phyloP scores from a whole-genome alignment of 2,888 invertebrate species.

The Orchestes rusci region DNA sequence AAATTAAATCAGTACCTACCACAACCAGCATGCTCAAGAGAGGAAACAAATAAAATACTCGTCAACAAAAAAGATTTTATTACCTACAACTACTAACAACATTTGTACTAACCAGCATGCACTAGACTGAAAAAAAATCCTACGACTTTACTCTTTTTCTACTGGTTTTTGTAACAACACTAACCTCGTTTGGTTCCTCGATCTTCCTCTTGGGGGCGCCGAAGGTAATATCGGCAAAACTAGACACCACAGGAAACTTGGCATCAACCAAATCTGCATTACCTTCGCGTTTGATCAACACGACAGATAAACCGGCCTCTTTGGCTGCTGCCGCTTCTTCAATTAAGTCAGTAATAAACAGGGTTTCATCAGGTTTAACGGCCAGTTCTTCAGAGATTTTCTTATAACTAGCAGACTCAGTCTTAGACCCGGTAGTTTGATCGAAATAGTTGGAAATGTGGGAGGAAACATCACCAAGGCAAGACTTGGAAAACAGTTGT shows the following conservation, averaged over 20 bases:
- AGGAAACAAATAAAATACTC: constrained; percentile 4
- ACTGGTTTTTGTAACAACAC: constrained; percentile 34
- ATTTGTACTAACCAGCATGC: neutral
- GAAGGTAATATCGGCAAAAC: constrained; percentile 52
- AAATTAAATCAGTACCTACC: neutral
- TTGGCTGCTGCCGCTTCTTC: constrained; percentile 81
- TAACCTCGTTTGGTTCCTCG: constrained; percentile 26
- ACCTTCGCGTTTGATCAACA: constrained; percentile 70
- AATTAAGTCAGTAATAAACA: constrained; percentile 73
- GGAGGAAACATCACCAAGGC: constrained; percentile 68
- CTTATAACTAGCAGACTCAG: constrained; percentile 68
- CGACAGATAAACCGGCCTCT: constrained; percentile 60
- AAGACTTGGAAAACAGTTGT: constrained; percentile 71
- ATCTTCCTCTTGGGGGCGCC: constrained; percentile 40
- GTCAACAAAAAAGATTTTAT: constrained; percentile 2
- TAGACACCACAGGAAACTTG: constrained; percentile 50
- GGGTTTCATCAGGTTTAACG: constrained; percentile 56
- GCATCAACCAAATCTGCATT: constrained; percentile 63
- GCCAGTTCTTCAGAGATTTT: constrained; percentile 65
- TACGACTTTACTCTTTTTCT: constrained; percentile 25
- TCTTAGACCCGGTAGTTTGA: constrained; percentile 76
- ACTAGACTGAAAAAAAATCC: constrained; percentile 2
- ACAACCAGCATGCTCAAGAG: neutral
- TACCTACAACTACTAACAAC: neutral
- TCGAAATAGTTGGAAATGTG: constrained; percentile 77